These are phyloP conservation scores for Sturnira hondurensis DNA, from an alignment of 2,113 vertebrate genomes.

Conservation along the genomic window DNA sequence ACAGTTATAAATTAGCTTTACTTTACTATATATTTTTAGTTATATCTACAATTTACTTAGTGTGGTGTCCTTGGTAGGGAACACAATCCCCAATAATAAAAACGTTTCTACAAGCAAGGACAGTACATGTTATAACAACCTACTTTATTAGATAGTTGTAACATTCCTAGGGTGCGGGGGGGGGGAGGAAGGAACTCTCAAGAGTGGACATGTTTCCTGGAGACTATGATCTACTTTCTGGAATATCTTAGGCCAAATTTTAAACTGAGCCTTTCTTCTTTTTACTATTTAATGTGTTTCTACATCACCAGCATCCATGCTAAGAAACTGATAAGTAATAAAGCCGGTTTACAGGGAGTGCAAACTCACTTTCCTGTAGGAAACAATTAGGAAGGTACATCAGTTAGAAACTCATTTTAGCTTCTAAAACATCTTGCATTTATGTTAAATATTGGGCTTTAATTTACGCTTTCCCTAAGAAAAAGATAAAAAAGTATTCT, in stretches of 20 bases:
- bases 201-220: constrained; percentile 2
- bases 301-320: not conserved
- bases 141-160: constrained; percentile 21
- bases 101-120: constrained; percentile 1
- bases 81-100: constrained; percentile 25
- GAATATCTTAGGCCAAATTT: constrained; percentile 7
- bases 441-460: constrained; percentile 28
- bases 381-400: constrained; percentile 12
- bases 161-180: not conserved
- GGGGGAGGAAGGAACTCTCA: not conserved
- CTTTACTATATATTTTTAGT: constrained; percentile 41
- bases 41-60: constrained; percentile 3
- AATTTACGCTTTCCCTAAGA: constrained; percentile 27
- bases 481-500: constrained; percentile 5
- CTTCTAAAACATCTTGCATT: not conserved
- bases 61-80: constrained; percentile 27
- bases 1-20: constrained; percentile 19
- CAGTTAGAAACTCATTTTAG: constrained; percentile 15
- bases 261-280: constrained; percentile 30
- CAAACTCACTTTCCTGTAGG: not conserved
- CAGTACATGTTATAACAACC: not conserved
- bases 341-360: not conserved
- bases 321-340: constrained; percentile 26
- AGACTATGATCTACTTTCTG: not conserved
- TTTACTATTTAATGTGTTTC: not conserved